Evolutionary conservation across 1,140 invertebrate species (phyloP).

Genomic region (Delia radicum): DNA sequence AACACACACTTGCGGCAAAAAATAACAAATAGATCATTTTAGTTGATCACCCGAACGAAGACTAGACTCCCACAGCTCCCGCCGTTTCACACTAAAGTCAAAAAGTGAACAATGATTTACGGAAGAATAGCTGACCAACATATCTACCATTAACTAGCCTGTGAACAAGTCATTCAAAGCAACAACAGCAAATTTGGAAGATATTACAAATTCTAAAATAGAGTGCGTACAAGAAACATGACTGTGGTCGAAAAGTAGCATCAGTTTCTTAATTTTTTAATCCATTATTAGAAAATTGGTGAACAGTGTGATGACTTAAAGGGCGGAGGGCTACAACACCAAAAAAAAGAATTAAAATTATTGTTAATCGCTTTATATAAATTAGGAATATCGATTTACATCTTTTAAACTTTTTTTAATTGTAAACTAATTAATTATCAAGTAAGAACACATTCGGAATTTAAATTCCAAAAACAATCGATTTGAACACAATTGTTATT

Average conservation of each 20-base stretch:
- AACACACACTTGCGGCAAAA: not conserved
- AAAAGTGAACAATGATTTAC: constrained; percentile 11
- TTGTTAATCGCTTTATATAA: too few relatives aligned
- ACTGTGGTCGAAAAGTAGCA: too few relatives aligned
- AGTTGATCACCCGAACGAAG: constrained; percentile 10
- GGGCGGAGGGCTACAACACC: constrained; percentile 11
- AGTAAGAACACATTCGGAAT: too few relatives aligned
- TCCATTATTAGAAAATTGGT: not conserved
- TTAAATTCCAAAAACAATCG: too few relatives aligned
- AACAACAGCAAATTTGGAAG: not conserved
- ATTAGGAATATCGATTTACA: too few relatives aligned
- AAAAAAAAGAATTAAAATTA: not conserved
- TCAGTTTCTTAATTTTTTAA: too few relatives aligned
- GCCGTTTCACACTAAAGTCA: constrained; percentile 13
- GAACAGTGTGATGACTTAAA: not conserved
- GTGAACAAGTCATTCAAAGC: not conserved
- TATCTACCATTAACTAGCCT: not conserved
- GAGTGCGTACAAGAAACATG: too few relatives aligned
- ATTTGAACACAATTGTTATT: too few relatives aligned
- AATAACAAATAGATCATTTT: constrained; percentile 24
- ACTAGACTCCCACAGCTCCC: constrained; percentile 18
- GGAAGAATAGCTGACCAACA: not conserved
- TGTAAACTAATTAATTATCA: too few relatives aligned
- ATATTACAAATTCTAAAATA: not conserved
- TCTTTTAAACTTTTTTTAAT: too few relatives aligned